Evolutionary conservation across 2,888 invertebrate genomes (phyloP).

Genomic region (Idaea aversata): DNA sequence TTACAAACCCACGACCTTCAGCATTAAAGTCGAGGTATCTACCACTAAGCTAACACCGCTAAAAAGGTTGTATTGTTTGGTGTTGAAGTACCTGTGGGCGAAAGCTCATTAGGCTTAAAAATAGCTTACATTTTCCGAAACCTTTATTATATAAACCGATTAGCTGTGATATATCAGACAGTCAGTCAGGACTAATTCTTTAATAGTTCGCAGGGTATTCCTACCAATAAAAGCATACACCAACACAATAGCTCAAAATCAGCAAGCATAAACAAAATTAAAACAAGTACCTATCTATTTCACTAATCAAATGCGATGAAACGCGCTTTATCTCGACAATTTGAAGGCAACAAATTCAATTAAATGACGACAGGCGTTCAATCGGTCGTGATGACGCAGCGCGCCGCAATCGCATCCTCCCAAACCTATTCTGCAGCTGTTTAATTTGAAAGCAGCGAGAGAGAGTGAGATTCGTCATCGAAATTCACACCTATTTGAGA

Average conservation of each 20-base stretch:
- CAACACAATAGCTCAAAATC: background rate
- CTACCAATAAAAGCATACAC: background rate
- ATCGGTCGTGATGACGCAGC: background rate
- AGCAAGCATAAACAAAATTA: background rate
- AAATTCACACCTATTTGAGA: background rate
- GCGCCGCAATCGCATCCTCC: background rate
- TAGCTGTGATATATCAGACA: too few relatives aligned
- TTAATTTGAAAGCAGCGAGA: background rate
- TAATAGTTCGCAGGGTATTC: background rate
- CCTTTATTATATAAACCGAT: too few relatives aligned
- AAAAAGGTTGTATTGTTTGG: too few relatives aligned
- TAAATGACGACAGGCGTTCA: background rate
- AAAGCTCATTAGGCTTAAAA: too few relatives aligned
- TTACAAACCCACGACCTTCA: too few relatives aligned
- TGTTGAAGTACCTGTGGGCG: too few relatives aligned
- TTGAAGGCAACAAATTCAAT: background rate
- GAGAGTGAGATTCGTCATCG: background rate
- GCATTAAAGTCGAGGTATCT: too few relatives aligned
- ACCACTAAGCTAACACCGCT: too few relatives aligned
- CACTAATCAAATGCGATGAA: background rate
- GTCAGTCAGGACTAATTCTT: too few relatives aligned
- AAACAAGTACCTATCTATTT: background rate
- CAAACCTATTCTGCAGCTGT: background rate
- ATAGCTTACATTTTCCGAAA: too few relatives aligned
- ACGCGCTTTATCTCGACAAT: background rate